These are phyloP conservation scores for Drosophila macrothrix DNA, from an alignment of 2,888 invertebrate genomes.

Conservation along the genomic window DNA sequence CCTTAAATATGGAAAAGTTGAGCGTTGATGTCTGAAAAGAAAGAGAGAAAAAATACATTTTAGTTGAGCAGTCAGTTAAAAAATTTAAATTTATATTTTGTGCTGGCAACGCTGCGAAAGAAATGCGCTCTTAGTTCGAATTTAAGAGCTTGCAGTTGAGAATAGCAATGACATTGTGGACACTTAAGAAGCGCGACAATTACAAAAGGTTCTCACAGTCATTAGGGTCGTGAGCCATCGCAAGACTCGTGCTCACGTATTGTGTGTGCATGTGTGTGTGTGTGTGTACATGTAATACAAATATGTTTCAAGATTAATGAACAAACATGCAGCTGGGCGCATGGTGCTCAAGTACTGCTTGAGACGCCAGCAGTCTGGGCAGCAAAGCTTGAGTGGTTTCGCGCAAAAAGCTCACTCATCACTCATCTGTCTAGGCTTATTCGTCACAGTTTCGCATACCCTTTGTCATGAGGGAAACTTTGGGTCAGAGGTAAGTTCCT, in stretches of 20 bases:
- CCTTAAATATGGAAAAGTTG: conserved; percentile 25
- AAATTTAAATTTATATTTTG: conserved; percentile 19
- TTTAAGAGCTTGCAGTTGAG: conserved; percentile 49
- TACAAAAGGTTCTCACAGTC: conserved; percentile 74
- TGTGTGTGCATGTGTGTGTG: conserved; percentile 21
- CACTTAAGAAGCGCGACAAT: conserved; percentile 38
- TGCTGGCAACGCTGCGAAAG: conserved; percentile 34
- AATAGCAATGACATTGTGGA: conserved; percentile 50
- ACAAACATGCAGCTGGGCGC: conserved; percentile 32
- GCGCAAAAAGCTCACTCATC: conserved; percentile 42
- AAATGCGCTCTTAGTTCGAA: conserved; percentile 50
- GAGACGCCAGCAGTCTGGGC: conserved; percentile 58
- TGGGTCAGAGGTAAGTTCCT: background rate
- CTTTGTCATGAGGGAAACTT: background rate
- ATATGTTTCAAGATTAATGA: conserved; percentile 31
- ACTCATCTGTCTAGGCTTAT: background rate
- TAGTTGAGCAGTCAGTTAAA: conserved; percentile 26
- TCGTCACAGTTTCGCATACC: background rate
- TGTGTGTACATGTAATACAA: background rate
- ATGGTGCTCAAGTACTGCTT: conserved; percentile 54
- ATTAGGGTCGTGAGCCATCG: conserved; percentile 71
- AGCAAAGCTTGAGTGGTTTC: conserved; percentile 54
- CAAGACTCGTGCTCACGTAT: conserved; percentile 67
- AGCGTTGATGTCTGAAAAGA: conserved; percentile 30
- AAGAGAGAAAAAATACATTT: conserved; percentile 14